Conservation (phyloP, 2,113 vertebrate species). For the Psilopogon haemacephalus region DNA sequence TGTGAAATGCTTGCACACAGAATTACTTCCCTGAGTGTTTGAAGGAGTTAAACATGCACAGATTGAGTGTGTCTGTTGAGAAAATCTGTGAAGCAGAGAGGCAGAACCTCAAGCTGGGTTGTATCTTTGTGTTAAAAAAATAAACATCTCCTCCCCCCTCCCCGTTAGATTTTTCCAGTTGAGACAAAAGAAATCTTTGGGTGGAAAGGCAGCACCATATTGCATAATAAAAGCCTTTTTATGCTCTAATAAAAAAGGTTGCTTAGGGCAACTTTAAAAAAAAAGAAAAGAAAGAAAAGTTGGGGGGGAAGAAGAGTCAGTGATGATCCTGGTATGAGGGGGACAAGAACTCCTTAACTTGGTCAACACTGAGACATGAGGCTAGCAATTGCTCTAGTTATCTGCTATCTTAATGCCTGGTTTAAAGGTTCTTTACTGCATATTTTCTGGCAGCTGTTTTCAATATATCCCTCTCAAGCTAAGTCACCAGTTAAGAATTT, state of each 20-base stretch:
- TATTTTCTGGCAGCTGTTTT: slow-evolving; percentile 69
- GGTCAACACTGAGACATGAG: neutral
- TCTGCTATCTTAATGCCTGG: slow-evolving; percentile 54
- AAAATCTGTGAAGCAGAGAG: slow-evolving; percentile 28
- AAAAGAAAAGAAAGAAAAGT: too few relatives aligned
- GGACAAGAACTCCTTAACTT: neutral
- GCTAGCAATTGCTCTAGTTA: slow-evolving; percentile 26
- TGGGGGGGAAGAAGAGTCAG: neutral
- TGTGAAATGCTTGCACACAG: neutral
- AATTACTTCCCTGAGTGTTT: neutral
- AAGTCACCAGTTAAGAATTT: slow-evolving; percentile 70
- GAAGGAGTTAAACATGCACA: slow-evolving; percentile 25
- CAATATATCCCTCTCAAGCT: slow-evolving; percentile 47
- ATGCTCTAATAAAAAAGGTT: slow-evolving; percentile 50
- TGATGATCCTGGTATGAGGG: neutral
- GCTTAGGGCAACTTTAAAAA: slow-evolving; percentile 50
- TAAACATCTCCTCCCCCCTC: neutral
- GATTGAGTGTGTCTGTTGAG: slow-evolving; percentile 34
- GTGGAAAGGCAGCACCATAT: slow-evolving; percentile 60
- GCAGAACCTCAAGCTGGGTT: slow-evolving; percentile 47
- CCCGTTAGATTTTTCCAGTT: slow-evolving; percentile 54
- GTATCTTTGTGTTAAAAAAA: slow-evolving; percentile 61
- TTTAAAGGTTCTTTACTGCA: slow-evolving; percentile 62
- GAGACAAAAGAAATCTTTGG: slow-evolving; percentile 66
- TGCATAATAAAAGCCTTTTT: slow-evolving; percentile 63